Evolutionary conservation across 2,888 invertebrate species (phyloP), one percentile per base, ranked within the genome.

Genomic region (Thysanoteuthis rhombus): DNA sequence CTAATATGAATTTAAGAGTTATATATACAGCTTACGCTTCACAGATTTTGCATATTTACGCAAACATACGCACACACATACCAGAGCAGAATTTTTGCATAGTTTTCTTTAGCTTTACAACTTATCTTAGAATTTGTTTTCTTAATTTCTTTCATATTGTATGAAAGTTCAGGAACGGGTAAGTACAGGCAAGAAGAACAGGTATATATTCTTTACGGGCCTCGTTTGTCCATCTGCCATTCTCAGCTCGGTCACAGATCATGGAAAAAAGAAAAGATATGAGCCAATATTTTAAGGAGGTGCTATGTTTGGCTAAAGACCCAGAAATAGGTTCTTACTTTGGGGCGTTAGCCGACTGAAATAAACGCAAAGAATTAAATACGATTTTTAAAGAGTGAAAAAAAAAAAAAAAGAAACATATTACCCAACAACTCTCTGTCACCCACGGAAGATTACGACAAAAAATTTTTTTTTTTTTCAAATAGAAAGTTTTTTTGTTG

Each of bases 171-270:
- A 75, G 75, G 75, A 75, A 75, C 75, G 36, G 75, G 75, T 75
- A 32, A 32, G 75, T n/a, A 75, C 75, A 75, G 75, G 75, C 36
- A 75, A n/a, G n/a, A n/a, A n/a, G 75, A 75, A 75, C 75, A 75
- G 75, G 75, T 75, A 75, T 12, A n/a, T n/a, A 75, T 75, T 75
- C 75, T 75, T 75, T 75, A 75, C n/a, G 75, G n/a, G 75, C 75
- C 75, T n/a, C 75, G 75, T 75, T 75, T n/a, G 75, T 75, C 75
- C 75, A 75, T 75, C 75, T 75, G 75, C 75, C 75, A 75, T 36
- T 75, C 75, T 75, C 75, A n/a, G 75, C 75, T n/a, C n/a, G n/a
- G 75, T 75, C n/a, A 75, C 75, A 75, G 75, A 75, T 75, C 75
- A 75, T 36, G 75, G 75, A 75, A 75, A n/a, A 75, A 75, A 75